These are phyloP conservation scores for Lindbergichthys nudifrons DNA, from an alignment of 2,797 vertebrate species.

Conservation along the genomic window DNA sequence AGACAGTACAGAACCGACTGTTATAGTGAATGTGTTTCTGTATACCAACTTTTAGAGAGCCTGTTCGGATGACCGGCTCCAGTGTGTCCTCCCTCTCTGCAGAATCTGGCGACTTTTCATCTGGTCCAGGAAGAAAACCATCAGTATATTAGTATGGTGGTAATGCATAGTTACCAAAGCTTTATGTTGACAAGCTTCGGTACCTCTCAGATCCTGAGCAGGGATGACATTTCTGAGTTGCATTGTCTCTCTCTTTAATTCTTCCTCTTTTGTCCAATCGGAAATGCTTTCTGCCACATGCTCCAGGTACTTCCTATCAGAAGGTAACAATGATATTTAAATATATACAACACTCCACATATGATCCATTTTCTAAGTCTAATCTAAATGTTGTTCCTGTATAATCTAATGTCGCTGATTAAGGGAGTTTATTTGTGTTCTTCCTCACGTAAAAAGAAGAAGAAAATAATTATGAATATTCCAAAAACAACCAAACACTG, in stretches of 20 bases:
- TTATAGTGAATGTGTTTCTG: neutral
- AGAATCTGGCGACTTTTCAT: slow-evolving; percentile 16
- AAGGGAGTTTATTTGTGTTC: neutral
- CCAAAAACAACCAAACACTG: too few species aligned
- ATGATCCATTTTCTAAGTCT: neutral
- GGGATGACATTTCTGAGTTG: slow-evolving; percentile 18
- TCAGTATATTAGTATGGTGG: neutral
- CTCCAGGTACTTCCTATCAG: slow-evolving; percentile 89
- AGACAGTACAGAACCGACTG: neutral
- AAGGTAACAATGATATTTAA: neutral
- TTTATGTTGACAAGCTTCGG: slow-evolving; percentile 28
- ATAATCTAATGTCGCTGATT: too few species aligned
- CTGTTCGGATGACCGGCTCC: slow-evolving; percentile 85
- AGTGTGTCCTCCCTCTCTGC: slow-evolving; percentile 14
- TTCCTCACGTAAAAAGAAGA: slow-evolving; percentile 5
- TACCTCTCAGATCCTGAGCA: slow-evolving; percentile 41
- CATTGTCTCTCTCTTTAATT: slow-evolving; percentile 78
- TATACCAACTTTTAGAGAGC: slow-evolving; percentile 91
- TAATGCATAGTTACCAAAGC: accelerated
- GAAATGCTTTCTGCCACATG: slow-evolving; percentile 86
- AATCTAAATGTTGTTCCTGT: too few species aligned
- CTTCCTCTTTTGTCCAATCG: slow-evolving; percentile 88
- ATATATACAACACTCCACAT: neutral
- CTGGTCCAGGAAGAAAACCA: slow-evolving; percentile 32
- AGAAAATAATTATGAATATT: neutral